Evolutionary conservation across 2,797 vertebrate genomes (phyloP).

Genomic region (Enoplosus armatus): DNA sequence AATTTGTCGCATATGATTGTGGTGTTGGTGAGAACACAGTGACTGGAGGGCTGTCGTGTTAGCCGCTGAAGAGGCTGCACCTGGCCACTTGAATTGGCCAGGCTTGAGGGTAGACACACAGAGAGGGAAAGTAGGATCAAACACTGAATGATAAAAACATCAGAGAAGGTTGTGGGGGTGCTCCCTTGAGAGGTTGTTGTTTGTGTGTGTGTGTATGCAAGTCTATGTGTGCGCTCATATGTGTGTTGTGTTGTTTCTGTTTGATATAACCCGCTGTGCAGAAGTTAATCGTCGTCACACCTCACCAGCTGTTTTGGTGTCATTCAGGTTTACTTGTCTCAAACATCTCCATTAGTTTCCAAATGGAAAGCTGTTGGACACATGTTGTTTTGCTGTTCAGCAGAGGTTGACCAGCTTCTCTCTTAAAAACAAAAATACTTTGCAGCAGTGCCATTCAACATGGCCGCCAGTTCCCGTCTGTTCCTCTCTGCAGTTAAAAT

Average conservation of each 20-base stretch:
- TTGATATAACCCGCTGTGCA: constrained; percentile 31
- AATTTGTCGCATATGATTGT: constrained; percentile 57
- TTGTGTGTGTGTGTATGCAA: neutral
- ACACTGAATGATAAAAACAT: constrained; percentile 64
- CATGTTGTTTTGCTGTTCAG: constrained; percentile 67
- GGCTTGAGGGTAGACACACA: constrained; percentile 41
- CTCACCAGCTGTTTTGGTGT: constrained; percentile 62
- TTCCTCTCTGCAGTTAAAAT: constrained; percentile 48
- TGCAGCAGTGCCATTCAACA: constrained; percentile 35
- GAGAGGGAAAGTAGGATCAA: constrained; percentile 66
- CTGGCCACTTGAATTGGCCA: constrained; percentile 70
- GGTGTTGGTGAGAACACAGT: constrained; percentile 39
- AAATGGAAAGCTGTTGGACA: constrained; percentile 67
- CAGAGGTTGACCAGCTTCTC: constrained; percentile 57
- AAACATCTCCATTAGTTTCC: constrained; percentile 66
- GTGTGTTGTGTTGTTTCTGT: constrained; percentile 1
- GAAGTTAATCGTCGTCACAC: constrained; percentile 56
- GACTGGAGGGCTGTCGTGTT: constrained; percentile 60
- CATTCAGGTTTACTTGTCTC: constrained; percentile 56
- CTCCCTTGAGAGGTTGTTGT: constrained; percentile 33
- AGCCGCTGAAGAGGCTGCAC: constrained; percentile 67
- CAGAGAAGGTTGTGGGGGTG: constrained; percentile 48
- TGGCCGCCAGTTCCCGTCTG: constrained; percentile 44
- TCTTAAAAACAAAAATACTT: constrained; percentile 65
- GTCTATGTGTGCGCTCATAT: neutral